These are phyloP conservation scores for Theropithecus gelada DNA, from an alignment of 2,113 vertebrate species.

Conservation along the genomic window DNA sequence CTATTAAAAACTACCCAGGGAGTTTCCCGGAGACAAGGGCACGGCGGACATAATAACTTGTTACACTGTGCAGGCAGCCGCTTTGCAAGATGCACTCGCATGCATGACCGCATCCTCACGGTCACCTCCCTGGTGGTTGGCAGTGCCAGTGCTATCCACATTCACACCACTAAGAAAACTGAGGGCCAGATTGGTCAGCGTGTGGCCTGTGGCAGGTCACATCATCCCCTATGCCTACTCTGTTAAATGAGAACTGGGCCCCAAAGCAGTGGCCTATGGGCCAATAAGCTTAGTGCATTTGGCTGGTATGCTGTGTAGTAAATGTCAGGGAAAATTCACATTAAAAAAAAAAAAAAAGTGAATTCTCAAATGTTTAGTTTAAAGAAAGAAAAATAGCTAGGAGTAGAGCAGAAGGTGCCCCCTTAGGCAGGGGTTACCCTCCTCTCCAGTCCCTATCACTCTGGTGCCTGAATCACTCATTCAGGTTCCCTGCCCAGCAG, in stretches of 20 bases:
- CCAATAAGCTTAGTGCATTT: not conserved
- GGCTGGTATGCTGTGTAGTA: not conserved
- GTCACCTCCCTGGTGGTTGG: not conserved
- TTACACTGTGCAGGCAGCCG: not conserved
- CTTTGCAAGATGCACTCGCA: not conserved
- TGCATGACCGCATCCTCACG: accelerated
- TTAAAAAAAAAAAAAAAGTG: not conserved
- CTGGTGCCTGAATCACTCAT: not conserved
- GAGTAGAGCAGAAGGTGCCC: not conserved
- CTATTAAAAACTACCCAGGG: not conserved
- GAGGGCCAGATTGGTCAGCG: not conserved
- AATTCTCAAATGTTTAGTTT: not conserved
- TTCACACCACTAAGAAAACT: not conserved
- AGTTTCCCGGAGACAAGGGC: not conserved
- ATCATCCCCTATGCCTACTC: not conserved
- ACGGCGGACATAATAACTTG: accelerated
- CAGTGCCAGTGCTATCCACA: accelerated
- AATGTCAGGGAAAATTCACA: not conserved
- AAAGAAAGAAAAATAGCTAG: not conserved
- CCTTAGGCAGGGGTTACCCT: not conserved
- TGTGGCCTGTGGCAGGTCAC: not conserved
- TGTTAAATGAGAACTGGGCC: not conserved
- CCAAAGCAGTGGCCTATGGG: not conserved
- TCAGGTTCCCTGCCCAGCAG: not conserved
- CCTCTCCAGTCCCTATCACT: not conserved